phyloP scores from a whole-genome alignment of 2,113 vertebrate genomes.

The Deroptyus accipitrinus region DNA sequence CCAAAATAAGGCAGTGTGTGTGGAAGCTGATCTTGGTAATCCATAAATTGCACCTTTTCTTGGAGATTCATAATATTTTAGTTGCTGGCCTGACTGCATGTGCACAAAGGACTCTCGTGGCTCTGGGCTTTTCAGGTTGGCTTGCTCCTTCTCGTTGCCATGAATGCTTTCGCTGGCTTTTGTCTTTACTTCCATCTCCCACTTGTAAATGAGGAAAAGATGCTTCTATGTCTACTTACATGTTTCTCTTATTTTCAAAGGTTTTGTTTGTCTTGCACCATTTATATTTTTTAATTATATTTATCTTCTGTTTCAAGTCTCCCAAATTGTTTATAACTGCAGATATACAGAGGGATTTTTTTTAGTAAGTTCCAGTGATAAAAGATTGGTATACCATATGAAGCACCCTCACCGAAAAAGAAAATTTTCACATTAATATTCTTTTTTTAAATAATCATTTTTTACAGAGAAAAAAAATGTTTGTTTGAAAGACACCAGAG shows the following conservation, averaged over 20 bases:
- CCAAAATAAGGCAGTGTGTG: background rate
- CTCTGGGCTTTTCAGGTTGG: background rate
- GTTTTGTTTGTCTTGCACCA: background rate
- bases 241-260: background rate
- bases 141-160: background rate
- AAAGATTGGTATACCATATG: background rate
- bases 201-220: background rate
- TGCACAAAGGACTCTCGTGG: fast-evolving
- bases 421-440: background rate
- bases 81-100: background rate
- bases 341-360: background rate
- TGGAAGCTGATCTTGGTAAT: background rate
- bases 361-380: background rate
- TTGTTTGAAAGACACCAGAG: background rate
- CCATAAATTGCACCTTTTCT: background rate
- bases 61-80: background rate
- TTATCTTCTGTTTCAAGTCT: background rate
- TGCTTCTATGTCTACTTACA: background rate
- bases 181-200: background rate
- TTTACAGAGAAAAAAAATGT: background rate
- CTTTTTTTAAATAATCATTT: background rate
- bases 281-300: background rate
- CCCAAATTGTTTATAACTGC: background rate
- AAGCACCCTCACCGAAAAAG: fast-evolving
- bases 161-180: background rate